Evolutionary conservation across 2,888 invertebrate species (phyloP), one percentile per base, ranked within the genome.

Genomic region (Beris chalybata): DNA sequence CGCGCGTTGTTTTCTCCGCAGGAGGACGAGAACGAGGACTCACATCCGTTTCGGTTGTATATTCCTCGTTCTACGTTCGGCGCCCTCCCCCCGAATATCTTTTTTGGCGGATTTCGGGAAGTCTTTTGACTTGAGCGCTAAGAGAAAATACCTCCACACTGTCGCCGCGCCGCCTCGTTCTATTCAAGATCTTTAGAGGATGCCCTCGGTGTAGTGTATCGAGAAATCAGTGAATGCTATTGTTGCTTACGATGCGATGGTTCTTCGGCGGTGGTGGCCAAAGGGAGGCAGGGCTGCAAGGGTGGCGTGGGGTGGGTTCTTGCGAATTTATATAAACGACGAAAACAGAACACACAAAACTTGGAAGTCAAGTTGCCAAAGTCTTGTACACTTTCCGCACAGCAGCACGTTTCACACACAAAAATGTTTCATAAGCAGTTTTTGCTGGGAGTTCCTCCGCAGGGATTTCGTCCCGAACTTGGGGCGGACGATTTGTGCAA

Each of bases 1-100:
- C 66, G 66, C 68, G 68, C 65, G 65, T 64, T 61, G 38, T 61
- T 61, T 59, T 59, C 58, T 13, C 45, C 31, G 45, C 58, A 47
- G 29, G 13, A 50, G 22, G 50, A 50, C 50, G 15, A 50, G 9
- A 29, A 50, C 50, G 50, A 50, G 11, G 50, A 50, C 61, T 61
- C 61, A 61, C 61, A 61, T 61, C 61, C 61, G 61, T 29, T 61
- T 50, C 38, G 38, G 38, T 38, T 38, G 38, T 61, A 50, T 52
- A 50, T 61, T 61, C 52, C 30, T 50, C 38, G 0, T 12, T 38
- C 32, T 9, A 31, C 52, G 38, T 61, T 15, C 38, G 5, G 9
- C 22, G n/a, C n/a, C 31, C 47, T 58, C 7, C 32, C 32, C 43
- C 47, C n/a, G 58, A 32, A 47, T 15, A 47, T 58, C 58, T 58